Conservation (phyloP, 2,888 invertebrate genomes). For the Sympetrum striolatum region DNA sequence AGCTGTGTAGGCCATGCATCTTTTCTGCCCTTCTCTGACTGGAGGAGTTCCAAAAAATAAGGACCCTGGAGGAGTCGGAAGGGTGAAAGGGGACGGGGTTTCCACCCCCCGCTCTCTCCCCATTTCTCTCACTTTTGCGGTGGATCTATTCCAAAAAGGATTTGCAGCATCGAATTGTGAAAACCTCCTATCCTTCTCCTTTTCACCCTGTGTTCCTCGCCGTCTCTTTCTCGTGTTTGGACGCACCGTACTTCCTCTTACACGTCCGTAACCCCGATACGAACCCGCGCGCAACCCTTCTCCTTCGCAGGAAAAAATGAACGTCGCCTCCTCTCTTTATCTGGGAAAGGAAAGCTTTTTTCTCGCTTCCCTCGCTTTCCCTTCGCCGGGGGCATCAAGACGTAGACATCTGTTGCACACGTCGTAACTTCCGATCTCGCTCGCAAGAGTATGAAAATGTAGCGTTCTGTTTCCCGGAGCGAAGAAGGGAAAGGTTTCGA, state of each 20-base stretch:
- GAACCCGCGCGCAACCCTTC: neutral
- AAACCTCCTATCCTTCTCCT: neutral
- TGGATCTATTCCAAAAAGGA: neutral
- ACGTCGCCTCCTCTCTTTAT: neutral
- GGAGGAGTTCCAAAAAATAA: slow-evolving; percentile 30
- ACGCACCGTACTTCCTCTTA: neutral
- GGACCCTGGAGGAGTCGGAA: neutral
- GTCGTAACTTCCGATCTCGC: neutral
- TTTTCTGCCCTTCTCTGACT: slow-evolving; percentile 26
- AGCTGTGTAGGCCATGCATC: slow-evolving; percentile 10
- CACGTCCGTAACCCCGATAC: neutral
- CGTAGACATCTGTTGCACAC: slow-evolving; percentile 1
- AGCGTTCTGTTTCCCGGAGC: neutral
- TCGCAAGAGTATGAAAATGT: neutral
- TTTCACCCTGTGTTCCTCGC: neutral
- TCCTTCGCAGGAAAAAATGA: neutral
- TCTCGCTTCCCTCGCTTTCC: neutral
- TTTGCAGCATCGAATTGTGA: neutral
- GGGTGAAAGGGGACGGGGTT: neutral
- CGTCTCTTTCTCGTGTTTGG: neutral
- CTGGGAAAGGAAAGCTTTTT: neutral
- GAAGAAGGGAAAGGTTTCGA: neutral
- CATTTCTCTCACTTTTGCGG: neutral
- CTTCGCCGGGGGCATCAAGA: neutral
- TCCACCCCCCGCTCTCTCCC: neutral